Evolutionary conservation across 2,888 invertebrate genomes (phyloP).

Genomic region (Strigamia transsilvanica): DNA sequence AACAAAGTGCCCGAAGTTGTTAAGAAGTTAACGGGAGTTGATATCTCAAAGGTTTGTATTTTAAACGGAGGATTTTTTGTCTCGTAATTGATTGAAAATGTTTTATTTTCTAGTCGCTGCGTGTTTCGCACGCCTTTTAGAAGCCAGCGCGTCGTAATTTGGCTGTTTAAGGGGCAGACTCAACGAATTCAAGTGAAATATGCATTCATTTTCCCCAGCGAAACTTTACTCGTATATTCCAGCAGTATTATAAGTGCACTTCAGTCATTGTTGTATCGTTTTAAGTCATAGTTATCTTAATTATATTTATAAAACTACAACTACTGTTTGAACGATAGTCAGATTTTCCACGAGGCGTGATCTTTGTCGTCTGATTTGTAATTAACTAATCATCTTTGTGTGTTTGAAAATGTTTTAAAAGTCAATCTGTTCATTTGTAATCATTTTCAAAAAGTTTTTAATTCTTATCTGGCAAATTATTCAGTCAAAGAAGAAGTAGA

Average conservation of each 20-base stretch:
- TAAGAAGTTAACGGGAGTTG: constrained; percentile 90
- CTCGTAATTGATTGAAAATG: background rate
- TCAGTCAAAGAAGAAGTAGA: background rate
- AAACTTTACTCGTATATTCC: background rate
- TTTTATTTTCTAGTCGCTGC: constrained; percentile 44
- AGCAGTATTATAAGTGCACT: constrained; percentile 1
- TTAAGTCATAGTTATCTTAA: background rate
- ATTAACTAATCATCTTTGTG: too few relatives aligned
- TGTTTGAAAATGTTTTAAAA: background rate
- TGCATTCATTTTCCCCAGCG: background rate
- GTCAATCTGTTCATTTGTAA: background rate
- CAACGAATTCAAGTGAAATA: background rate
- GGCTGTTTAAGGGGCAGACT: background rate
- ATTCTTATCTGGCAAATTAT: too few relatives aligned
- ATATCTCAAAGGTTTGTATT: constrained; percentile 70
- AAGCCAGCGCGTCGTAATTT: background rate
- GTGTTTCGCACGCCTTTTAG: constrained; percentile 43
- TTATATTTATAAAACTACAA: background rate
- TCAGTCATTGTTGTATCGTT: background rate
- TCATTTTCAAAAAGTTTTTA: too few relatives aligned
- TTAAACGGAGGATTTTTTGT: background rate
- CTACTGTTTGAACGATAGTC: background rate
- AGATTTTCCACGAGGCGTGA: background rate
- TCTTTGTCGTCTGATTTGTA: too few relatives aligned
- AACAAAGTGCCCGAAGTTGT: constrained; percentile 90